Evolutionary conservation across 2,113 vertebrate genomes (phyloP).

Genomic region (Rutilus rutilus): DNA sequence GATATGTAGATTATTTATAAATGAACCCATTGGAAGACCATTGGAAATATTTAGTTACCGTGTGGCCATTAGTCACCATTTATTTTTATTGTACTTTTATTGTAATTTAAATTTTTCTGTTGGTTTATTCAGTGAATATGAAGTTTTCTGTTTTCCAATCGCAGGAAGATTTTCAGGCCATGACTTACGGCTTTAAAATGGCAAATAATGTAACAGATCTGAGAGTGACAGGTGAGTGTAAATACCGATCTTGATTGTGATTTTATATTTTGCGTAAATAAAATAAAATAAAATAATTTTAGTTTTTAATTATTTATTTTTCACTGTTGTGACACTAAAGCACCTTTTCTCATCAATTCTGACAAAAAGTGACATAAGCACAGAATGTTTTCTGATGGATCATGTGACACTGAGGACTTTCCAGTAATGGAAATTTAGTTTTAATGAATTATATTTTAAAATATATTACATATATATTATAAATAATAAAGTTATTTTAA

Average conservation of each 20-base stretch:
- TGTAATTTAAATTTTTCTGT: background rate
- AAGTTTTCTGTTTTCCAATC: conserved; percentile 18
- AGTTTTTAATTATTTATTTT: background rate
- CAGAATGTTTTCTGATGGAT: background rate
- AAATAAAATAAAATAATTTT: background rate
- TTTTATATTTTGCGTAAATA: background rate
- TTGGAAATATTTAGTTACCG: too few species aligned
- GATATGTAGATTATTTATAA: background rate
- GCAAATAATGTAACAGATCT: conserved; percentile 97
- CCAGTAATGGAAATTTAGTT: background rate
- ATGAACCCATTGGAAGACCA: background rate
- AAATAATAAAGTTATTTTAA: too few species aligned
- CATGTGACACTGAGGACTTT: background rate
- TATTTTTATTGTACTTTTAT: background rate
- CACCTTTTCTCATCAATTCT: background rate
- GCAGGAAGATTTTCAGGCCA: conserved; percentile 98
- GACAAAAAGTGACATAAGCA: background rate
- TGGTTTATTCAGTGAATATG: background rate
- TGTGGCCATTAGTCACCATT: too few species aligned
- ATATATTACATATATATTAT: background rate
- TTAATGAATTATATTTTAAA: background rate
- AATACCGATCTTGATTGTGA: background rate
- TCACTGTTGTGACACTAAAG: background rate
- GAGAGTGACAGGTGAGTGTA: conserved; percentile 86
- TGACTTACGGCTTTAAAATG: conserved; percentile 99